Evolutionary conservation across 2,113 vertebrate genomes (phyloP), one percentile per base, ranked within the genome.

Genomic region (Sinocyclocheilus rhinocerous): DNA sequence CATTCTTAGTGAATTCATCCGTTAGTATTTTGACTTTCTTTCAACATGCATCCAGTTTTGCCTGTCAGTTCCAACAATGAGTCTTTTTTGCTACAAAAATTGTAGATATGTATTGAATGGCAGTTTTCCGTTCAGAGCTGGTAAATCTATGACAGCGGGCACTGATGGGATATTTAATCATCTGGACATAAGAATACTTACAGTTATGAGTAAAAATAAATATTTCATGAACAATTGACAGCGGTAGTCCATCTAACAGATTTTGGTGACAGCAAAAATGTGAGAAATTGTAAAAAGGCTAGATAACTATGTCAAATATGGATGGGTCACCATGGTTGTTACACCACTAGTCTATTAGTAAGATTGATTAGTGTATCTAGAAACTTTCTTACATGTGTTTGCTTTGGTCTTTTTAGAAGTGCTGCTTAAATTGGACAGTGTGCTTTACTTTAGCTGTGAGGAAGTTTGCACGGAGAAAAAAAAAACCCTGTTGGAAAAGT

Each of bases 81-180:
- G 61, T 81, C 59, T 45, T 67, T 81, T 81, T 81, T 81, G 78
- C 59, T n/a, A 45, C 11, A 22, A 11, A 29, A 82, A 69, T 69
- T 82, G 69, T 69, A 82, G 45, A 82, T 82, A 29, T 70, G 39
- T 29, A 67, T 16, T 80, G 33, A 80, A 80, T 80, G 63, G 18
- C 80, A 82, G 65, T 33, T 82, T 69, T 70, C 80, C 50, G 26
- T 70, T 82, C 80, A 70, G 63, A 82, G 80, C 63, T 52, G 20
- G 10, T 70, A 82, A 82, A 70, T 70, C 63, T 50, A 10, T 33
- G 80, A 82, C 80, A 82, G 80, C 26, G 10, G 9, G 42, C 45
- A 82, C 80, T 70, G 80, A 82, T 82, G 80, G 63, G 45, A 82
- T 24, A 70, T 82, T 82, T 69, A 69, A 82, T 82, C 80, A 70